phyloP scores from a whole-genome alignment of 2,888 invertebrate genomes.

The Anagyrus pseudococci region DNA sequence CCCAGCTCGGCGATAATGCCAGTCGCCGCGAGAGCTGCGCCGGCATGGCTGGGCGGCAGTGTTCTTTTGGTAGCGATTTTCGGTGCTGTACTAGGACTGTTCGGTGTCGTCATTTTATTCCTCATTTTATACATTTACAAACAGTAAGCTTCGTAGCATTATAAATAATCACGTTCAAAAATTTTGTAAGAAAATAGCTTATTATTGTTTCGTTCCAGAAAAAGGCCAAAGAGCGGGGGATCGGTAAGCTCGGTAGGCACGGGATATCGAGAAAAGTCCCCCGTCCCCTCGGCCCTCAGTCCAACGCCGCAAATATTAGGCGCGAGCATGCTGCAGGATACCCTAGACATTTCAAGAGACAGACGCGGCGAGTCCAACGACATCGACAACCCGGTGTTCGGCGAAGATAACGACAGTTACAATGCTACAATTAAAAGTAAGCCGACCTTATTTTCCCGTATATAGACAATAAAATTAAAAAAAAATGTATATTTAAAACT shows the following conservation, averaged over 20 bases:
- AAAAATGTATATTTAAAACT: not conserved
- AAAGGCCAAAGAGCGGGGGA: constrained; percentile 53
- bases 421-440: constrained; percentile 69
- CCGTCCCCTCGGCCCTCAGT: constrained; percentile 55
- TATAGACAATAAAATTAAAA: too few species aligned
- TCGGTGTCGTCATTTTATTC: constrained; percentile 77
- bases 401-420: constrained; percentile 57
- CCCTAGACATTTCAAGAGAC: constrained; percentile 59
- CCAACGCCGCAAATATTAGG: constrained; percentile 65
- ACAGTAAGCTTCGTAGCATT: constrained; percentile 69
- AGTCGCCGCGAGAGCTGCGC: constrained; percentile 63
- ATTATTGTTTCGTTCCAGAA: constrained; percentile 49
- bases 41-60: constrained; percentile 63
- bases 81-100: constrained; percentile 75
- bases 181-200: too few species aligned
- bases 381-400: constrained; percentile 63
- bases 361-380: constrained; percentile 62
- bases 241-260: constrained; percentile 58
- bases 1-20: constrained; percentile 54
- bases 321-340: constrained; percentile 63
- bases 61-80: constrained; percentile 69
- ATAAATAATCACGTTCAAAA: too few species aligned
- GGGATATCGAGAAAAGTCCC: constrained; percentile 56
- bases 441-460: constrained; percentile 40
- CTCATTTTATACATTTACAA: constrained; percentile 81